Evolutionary conservation across 2,113 vertebrate species (phyloP).

Genomic region (Manacus vitellinus): DNA sequence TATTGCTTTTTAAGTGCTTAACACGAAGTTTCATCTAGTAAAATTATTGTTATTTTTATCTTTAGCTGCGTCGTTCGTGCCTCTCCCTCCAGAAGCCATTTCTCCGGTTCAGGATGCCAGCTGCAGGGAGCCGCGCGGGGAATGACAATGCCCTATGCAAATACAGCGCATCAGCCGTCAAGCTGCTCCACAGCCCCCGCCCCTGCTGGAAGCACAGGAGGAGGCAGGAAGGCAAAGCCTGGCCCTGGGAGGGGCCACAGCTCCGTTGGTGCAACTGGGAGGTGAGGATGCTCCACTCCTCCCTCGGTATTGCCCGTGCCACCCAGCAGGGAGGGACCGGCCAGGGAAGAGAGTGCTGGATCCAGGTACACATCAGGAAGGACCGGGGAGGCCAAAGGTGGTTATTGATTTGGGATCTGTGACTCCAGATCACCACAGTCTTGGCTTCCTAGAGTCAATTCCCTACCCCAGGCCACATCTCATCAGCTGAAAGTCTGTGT

Average conservation of each 20-base stretch:
- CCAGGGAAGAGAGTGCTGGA: not conserved
- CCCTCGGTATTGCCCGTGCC: not conserved
- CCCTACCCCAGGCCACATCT: not conserved
- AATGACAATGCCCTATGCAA: slow-evolving; percentile 67
- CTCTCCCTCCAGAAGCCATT: slow-evolving; percentile 57
- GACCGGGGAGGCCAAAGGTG: not conserved
- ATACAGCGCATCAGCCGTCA: slow-evolving; percentile 23
- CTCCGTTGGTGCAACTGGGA: not conserved
- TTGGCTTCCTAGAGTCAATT: not conserved
- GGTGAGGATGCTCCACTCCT: not conserved
- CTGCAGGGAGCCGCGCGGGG: slow-evolving; percentile 52
- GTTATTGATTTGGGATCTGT: not conserved
- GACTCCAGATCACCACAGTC: not conserved
- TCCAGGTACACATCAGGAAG: no score
- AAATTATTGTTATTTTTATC: slow-evolving; percentile 73
- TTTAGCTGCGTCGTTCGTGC: slow-evolving; percentile 42
- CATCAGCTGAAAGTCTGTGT: not conserved
- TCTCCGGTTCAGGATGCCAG: slow-evolving; percentile 62
- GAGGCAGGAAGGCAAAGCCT: not conserved
- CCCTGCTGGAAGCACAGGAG: not conserved
- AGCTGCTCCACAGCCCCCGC: not conserved
- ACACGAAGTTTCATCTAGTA: slow-evolving; percentile 68
- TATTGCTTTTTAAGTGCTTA: slow-evolving; percentile 71
- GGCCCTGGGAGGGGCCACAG: not conserved
- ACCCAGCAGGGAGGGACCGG: not conserved